Percentiles rank a stretch among this genome's conserved stretches.
Evolutionary conservation across 1,140 invertebrate genomes (phyloP).

Genomic region (Yoshiicerus persimilis): DNA sequence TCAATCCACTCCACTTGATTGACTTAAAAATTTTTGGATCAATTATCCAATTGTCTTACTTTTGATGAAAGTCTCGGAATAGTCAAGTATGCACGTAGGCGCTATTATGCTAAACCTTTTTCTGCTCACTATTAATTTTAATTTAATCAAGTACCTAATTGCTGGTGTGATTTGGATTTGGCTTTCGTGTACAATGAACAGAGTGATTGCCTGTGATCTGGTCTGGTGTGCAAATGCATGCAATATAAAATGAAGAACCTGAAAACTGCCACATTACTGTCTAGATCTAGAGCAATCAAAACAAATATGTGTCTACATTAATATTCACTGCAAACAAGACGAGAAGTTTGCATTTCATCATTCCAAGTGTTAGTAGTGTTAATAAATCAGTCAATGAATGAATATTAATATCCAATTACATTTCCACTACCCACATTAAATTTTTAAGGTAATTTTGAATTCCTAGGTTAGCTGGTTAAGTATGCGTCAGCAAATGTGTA

Average conservation of each 20-base stretch:
- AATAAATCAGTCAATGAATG: neutral
- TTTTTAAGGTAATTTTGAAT: neutral
- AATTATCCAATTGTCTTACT: constrained; percentile 8
- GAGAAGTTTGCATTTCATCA: neutral
- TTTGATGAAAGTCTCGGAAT: neutral
- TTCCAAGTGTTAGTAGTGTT: neutral
- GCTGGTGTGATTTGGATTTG: neutral
- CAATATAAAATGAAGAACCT: neutral
- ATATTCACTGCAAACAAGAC: neutral
- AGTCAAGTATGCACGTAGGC: too few species aligned
- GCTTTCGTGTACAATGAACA: neutral
- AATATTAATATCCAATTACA: neutral
- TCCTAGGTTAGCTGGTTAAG: too few species aligned
- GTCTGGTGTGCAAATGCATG: neutral
- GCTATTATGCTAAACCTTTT: neutral
- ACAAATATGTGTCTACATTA: constrained; percentile 15
- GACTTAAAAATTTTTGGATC: neutral
- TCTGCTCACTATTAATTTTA: neutral
- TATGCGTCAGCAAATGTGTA: neutral
- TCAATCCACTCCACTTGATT: neutral
- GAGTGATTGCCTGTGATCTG: neutral
- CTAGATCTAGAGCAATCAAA: neutral
- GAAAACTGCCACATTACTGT: constrained; percentile 19
- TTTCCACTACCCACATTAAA: neutral
- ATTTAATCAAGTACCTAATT: neutral